Evolutionary conservation across 2,888 invertebrate genomes (phyloP), one percentile per base, ranked within the genome.

Genomic region (Lasiommata megera): DNA sequence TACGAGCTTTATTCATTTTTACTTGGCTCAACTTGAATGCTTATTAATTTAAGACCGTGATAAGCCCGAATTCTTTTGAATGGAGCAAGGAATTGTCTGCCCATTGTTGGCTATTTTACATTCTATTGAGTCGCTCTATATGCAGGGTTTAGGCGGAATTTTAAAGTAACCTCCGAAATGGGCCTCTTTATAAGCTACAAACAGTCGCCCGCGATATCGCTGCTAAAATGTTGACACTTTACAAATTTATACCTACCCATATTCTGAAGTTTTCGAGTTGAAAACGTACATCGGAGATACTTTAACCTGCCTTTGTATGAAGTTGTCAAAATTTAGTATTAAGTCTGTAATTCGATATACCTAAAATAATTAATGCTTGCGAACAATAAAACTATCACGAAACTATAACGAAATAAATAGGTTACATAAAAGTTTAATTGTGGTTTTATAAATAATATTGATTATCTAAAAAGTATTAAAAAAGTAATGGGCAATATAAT

Each of bases 1-100:
- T 88, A 89, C 86, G 85, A 83, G 88, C 84, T 80, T 88, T 88
- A 90, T 88, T 90, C 89, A 89, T 89, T 89, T 88, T 90, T 89
- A 89, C 89, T 89, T 89, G 90, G 90, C 90, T 89, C 88, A 85
- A 80, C 88, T 85, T 90, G 89, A 89, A 89, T 89, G 82, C 90
- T 89, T 90, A 90, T 89, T 89, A 90, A 90, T 90, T 90, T 90
- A 90, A 82, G 89, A 78, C 88, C 80, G 79, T 88, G 88, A 89
- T 88, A 89, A 88, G 89, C 89, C 84, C 69, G 87, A 85, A 82
- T 88, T 88, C 88, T 88, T 86, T 86, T 88, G 83, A 88, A 88
- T 87, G 84, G 79, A 80, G 74, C 76, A 80, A 84, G 78, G 83
- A 84, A 88, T 86, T 81, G 85, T 87, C 87, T 84, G 77, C 74